A percentile compares a stretch with the other conserved stretches of the same genome.
Conservation (phyloP, 2,888 invertebrate species). For the Athrips mouffetella region DNA sequence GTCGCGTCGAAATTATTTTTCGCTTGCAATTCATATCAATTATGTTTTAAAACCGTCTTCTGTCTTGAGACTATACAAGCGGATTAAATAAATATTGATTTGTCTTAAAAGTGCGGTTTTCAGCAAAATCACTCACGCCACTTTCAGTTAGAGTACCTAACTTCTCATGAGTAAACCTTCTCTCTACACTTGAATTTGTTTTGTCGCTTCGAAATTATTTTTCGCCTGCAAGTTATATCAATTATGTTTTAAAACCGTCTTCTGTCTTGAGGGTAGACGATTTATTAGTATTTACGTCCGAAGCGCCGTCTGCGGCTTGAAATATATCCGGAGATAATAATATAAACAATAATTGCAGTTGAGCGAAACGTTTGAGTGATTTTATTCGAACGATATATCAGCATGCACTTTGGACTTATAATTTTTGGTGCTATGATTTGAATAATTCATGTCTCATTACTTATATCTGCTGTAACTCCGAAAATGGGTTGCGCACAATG, state of each 20-base stretch:
- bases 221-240: conserved; percentile 51
- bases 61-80: too few species aligned
- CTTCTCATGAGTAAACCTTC: not conserved
- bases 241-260: conserved; percentile 46
- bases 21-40: conserved; percentile 34
- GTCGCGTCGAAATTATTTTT: conserved; percentile 32
- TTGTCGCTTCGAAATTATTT: conserved; percentile 30
- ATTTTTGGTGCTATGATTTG: too few species aligned
- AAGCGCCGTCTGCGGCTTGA: conserved; percentile 27
- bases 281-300: conserved; percentile 47
- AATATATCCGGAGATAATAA: conserved; percentile 17
- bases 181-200: conserved; percentile 6
- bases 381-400: not conserved
- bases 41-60: conserved; percentile 16
- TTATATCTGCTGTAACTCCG: too few species aligned
- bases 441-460: too few species aligned
- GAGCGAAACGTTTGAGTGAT: conserved; percentile 11
- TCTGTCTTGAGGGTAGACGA: conserved; percentile 33
- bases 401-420: not conserved
- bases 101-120: not conserved
- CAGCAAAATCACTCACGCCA: not conserved
- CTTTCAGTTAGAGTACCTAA: not conserved
- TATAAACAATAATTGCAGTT: conserved; percentile 9
- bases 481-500: too few species aligned
- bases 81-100: too few species aligned